A percentile compares a stretch with the other conserved stretches of the same genome.
Evolutionary conservation across 1,140 invertebrate genomes (phyloP).

Genomic region (Atta colombica): DNA sequence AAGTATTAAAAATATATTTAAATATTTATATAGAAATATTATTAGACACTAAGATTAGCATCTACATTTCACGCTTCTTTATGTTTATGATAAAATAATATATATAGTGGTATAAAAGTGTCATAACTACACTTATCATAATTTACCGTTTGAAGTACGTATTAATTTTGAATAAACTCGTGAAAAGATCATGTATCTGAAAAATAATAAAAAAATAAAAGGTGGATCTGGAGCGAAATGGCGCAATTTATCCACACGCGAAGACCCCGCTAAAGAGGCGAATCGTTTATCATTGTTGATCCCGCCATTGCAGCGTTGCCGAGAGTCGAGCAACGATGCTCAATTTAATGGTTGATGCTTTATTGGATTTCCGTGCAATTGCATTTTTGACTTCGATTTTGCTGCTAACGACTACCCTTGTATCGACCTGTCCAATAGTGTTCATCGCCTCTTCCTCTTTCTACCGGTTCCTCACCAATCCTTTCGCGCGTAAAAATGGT

Average conservation of each 20-base stretch:
- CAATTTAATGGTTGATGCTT: slow-evolving; percentile 82
- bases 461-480: background rate
- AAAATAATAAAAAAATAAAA: slow-evolving; percentile 56
- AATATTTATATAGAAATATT: too few relatives aligned
- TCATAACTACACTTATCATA: background rate
- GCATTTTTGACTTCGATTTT: slow-evolving; percentile 79
- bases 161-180: slow-evolving; percentile 38
- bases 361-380: slow-evolving; percentile 81
- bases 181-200: slow-evolving; percentile 6
- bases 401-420: slow-evolving; percentile 75
- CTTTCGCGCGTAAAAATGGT: slow-evolving; percentile 52
- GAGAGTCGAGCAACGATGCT: slow-evolving; percentile 68
- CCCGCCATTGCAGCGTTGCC: background rate
- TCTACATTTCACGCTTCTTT: too few relatives aligned
- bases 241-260: slow-evolving; percentile 61
- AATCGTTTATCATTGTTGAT: slow-evolving; percentile 68
- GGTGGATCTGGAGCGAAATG: background rate
- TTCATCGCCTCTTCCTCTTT: background rate
- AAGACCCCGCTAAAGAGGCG: slow-evolving; percentile 52
- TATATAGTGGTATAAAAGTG: background rate
- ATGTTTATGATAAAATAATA: background rate
- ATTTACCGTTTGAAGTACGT: background rate
- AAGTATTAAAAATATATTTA: too few relatives aligned
- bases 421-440: slow-evolving; percentile 56
- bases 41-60: too few relatives aligned